Evolutionary conservation across 2,888 invertebrate genomes (phyloP).

Genomic region (Drosophila trichaetosa): DNA sequence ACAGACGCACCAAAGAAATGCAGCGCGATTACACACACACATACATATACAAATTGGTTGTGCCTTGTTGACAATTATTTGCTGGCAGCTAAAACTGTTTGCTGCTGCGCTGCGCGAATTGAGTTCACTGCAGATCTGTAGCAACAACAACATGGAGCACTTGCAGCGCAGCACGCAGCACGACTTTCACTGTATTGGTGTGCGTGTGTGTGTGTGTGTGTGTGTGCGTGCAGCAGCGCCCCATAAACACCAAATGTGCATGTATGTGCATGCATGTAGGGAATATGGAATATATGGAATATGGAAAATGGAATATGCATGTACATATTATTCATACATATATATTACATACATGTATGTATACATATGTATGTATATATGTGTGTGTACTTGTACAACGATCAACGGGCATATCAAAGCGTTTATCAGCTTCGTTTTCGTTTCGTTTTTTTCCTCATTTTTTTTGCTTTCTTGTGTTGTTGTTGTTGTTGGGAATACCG

Average conservation of each 20-base stretch:
- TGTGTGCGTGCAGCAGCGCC: conserved; percentile 38
- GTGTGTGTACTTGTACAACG: conserved; percentile 22
- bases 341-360: background rate
- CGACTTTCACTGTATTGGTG: conserved; percentile 63
- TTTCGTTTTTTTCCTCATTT: conserved; percentile 12
- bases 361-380: background rate
- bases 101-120: conserved; percentile 52
- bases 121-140: conserved; percentile 61
- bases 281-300: background rate
- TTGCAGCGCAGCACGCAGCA: conserved; percentile 35
- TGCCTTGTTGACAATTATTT: conserved; percentile 58
- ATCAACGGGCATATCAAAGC: conserved; percentile 48
- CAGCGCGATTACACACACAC: conserved; percentile 14
- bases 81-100: conserved; percentile 47
- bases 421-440: conserved; percentile 68
- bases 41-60: conserved; percentile 38
- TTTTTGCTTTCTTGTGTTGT: conserved; percentile 3
- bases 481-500: conserved; percentile 1
- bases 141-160: conserved; percentile 26
- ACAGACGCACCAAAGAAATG: conserved; percentile 17
- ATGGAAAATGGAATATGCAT: conserved; percentile 9
- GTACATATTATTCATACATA: background rate
- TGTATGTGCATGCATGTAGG: background rate
- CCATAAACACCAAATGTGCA: conserved; percentile 24
- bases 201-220: conserved; percentile 40